Evolutionary conservation across 1,140 invertebrate species (phyloP).

Genomic region (Phocides pigmalion): DNA sequence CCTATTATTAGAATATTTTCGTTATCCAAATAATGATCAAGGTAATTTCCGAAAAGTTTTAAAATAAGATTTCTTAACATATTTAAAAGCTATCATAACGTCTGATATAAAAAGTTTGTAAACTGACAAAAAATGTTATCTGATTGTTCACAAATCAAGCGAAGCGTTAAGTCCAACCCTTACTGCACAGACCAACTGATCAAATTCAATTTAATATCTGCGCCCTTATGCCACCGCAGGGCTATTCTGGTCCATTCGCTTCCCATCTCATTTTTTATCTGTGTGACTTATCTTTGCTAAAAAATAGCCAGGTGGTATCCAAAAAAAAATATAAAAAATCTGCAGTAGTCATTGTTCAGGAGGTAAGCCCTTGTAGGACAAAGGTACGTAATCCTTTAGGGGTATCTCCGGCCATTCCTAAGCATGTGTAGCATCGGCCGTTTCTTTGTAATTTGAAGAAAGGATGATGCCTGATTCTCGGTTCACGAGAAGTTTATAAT

Average conservation of each 20-base stretch:
- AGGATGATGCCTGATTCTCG: constrained; percentile 44
- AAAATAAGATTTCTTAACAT: neutral
- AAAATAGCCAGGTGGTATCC: constrained; percentile 69
- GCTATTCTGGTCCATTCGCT: constrained; percentile 26
- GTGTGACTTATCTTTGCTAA: constrained; percentile 51
- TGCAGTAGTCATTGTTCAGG: constrained; percentile 39
- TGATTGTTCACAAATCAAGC: constrained; percentile 51
- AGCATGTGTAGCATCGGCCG: constrained; percentile 67
- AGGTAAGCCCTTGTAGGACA: constrained; percentile 50
- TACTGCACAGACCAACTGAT: constrained; percentile 44
- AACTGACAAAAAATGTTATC: constrained; percentile 45
- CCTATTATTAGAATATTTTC: no score
- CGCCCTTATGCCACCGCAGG: constrained; percentile 28
- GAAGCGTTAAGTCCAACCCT: constrained; percentile 36
- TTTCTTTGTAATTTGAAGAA: constrained; percentile 55
- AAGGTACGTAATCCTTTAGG: constrained; percentile 71
- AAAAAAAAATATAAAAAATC: constrained; percentile 57
- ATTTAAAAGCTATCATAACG: neutral
- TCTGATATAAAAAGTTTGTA: neutral
- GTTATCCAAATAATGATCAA: no score
- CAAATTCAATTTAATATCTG: constrained; percentile 53
- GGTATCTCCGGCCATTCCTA: constrained; percentile 57
- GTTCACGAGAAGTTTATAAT: constrained; percentile 39
- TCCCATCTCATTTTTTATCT: constrained; percentile 54
- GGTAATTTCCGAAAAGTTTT: no score